These are phyloP conservation scores for Artemia sp. DNA, from an alignment of 2,888 invertebrate genomes.

Conservation along the genomic window DNA sequence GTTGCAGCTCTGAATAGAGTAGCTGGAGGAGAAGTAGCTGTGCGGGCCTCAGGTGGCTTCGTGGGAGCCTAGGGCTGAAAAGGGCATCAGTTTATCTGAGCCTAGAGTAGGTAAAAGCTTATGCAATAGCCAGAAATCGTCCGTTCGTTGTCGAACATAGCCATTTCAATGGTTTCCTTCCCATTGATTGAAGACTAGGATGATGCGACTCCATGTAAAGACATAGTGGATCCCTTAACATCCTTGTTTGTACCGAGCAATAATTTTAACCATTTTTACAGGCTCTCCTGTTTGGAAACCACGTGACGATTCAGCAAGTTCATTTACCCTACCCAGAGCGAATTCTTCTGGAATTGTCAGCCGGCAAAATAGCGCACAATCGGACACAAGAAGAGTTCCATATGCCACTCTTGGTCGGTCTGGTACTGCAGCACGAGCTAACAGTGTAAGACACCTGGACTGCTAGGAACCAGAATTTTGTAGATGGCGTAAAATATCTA, in stretches of 20 bases:
- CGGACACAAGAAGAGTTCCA: not conserved
- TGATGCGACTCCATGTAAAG: not conserved
- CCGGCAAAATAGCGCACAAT: not conserved
- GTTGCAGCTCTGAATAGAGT: too few species aligned
- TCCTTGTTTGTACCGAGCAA: not conserved
- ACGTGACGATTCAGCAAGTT: conserved; percentile 52
- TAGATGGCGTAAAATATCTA: too few species aligned
- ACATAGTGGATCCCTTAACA: not conserved
- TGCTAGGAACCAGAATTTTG: not conserved
- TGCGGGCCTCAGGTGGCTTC: too few species aligned
- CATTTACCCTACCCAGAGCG: conserved; percentile 40
- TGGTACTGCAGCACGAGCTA: not conserved
- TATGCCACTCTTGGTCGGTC: not conserved
- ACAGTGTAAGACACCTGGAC: not conserved
- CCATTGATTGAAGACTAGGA: too few species aligned
- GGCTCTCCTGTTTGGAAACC: conserved; percentile 98
- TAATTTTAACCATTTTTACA: conserved; percentile 28
- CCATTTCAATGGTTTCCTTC: too few species aligned
- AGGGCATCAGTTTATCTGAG: too few species aligned
- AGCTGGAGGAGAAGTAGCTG: too few species aligned
- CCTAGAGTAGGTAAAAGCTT: too few species aligned
- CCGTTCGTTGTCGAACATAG: too few species aligned
- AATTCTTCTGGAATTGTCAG: not conserved
- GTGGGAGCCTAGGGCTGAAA: too few species aligned
- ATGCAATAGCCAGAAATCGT: too few species aligned